A percentile compares a stretch with the other conserved stretches of the same genome.
Conservation (phyloP, 2,113 vertebrate species). For the mouse (Mus musculus) region DNA sequence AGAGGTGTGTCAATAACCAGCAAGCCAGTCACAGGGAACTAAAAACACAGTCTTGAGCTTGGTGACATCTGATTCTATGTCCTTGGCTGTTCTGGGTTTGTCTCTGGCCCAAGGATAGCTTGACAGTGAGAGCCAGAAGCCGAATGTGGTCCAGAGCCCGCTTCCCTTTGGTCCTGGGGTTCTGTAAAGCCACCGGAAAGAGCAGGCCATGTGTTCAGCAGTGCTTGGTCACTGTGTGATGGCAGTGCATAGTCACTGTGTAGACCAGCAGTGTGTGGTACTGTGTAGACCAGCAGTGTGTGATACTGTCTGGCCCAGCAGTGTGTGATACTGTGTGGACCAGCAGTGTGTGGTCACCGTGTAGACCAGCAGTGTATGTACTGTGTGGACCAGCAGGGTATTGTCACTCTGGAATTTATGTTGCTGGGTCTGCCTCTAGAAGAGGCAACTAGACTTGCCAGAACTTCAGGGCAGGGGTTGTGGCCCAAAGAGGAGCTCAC, state of each 20-base stretch:
- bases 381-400: background rate
- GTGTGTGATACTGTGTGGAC: background rate
- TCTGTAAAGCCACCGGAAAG: background rate
- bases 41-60: rapidly evolving
- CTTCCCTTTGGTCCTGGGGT: no score
- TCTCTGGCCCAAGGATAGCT: rapidly evolving
- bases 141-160: rapidly evolving
- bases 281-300: background rate
- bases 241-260: background rate
- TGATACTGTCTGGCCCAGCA: background rate
- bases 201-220: rapidly evolving
- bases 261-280: background rate
- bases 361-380: background rate
- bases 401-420: rapidly evolving
- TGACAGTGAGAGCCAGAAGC: rapidly evolving
- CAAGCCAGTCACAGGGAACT: rapidly evolving
- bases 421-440: background rate
- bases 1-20: rapidly evolving
- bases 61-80: rapidly evolving
- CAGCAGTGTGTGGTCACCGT: rapidly evolving
- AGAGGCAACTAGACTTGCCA: background rate
- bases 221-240: background rate
- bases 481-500: rapidly evolving
- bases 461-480: background rate
- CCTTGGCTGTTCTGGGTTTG: background rate